Evolutionary conservation across 1,140 invertebrate species (phyloP), one percentile per base, ranked within the genome.

Genomic region (Oncopodura yosiiana): DNA sequence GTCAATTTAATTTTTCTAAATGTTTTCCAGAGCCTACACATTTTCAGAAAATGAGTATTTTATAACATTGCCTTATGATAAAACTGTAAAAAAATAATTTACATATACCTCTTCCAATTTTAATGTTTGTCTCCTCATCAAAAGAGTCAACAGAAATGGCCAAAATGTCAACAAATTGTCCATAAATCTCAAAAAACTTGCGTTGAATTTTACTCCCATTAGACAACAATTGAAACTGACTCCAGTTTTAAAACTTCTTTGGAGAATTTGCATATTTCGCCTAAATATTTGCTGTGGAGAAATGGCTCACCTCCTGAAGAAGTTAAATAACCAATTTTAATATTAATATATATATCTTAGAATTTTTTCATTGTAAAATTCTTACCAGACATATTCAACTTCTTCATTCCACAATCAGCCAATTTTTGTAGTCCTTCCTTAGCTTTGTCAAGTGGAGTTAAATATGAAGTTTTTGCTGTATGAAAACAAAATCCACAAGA

Each of bases 81-180:
- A 9, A 34, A 34, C 32, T 34, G 8, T 34, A 9, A 9, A 34
- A 34, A 34, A 8, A 34, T 9, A 34, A 34, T n/a, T 9, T 34
- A n/a, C n/a, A 26, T 58, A 68, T 69, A n/a, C 63, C 62, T 44
- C 72, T 61, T 3, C 72, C 72, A 56, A 73, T 73, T 18, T 46
- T 29, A 48, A 67, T 65, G 53, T 73, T 73, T 3, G 68, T 71
- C 8, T 68, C 66, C 43, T 71, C 70, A 56, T 69, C 49, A 52
- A 73, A 73, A 9, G 70, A 72, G 60, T 73, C 71, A 49, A 71
- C 71, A 2, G 72, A 73, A 56, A 73, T 68, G 8, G 71, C 71
- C 56, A 73, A 57, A 39, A 73, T 73, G 53, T 73, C 71, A 21
- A 72, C 56, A 59, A 58, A 58, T n/a, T 65, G 19, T 36, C 69